These are phyloP conservation scores for Sparidentex hasta DNA, from an alignment of 2,797 vertebrate species.

Conservation along the genomic window DNA sequence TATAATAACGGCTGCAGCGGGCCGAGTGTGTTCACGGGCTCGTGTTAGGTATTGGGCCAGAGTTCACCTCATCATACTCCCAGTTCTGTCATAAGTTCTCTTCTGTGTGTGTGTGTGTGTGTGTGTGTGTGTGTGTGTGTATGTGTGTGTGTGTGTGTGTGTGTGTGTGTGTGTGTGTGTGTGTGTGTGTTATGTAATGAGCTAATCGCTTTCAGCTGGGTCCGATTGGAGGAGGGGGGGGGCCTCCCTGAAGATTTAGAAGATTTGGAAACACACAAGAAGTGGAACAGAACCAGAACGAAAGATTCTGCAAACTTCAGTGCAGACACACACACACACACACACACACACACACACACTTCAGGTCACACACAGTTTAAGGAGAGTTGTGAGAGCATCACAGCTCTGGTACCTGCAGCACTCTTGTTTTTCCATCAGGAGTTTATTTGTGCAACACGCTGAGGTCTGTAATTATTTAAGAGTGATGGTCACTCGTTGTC, in stretches of 20 bases:
- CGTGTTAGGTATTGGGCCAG: constrained; percentile 24
- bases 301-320: constrained; percentile 22
- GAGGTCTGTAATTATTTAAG: too few species aligned
- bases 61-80: constrained; percentile 60
- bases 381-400: neutral
- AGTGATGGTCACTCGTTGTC: too few species aligned
- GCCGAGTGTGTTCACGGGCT: constrained; percentile 16
- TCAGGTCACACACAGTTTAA: constrained; percentile 24
- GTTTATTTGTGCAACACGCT: too few species aligned
- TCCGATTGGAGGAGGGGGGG: constrained; percentile 39
- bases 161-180: constrained; percentile 34
- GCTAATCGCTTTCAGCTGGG: constrained; percentile 77
- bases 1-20: constrained; percentile 22
- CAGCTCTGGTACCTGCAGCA: neutral
- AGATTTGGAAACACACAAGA: constrained; percentile 50
- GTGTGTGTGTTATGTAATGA: constrained; percentile 64
- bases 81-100: constrained; percentile 30
- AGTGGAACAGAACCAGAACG: constrained; percentile 34
- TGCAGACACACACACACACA: neutral
- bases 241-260: constrained; percentile 86
- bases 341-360: constrained; percentile 19
- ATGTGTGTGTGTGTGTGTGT: constrained; percentile 39
- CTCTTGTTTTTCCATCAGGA: too few species aligned
- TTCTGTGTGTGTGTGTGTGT: constrained; percentile 27
- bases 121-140: constrained; percentile 30